Evolutionary conservation across 2,888 invertebrate species (phyloP), one percentile per base, ranked within the genome.

Genomic region (Heliconius sara): DNA sequence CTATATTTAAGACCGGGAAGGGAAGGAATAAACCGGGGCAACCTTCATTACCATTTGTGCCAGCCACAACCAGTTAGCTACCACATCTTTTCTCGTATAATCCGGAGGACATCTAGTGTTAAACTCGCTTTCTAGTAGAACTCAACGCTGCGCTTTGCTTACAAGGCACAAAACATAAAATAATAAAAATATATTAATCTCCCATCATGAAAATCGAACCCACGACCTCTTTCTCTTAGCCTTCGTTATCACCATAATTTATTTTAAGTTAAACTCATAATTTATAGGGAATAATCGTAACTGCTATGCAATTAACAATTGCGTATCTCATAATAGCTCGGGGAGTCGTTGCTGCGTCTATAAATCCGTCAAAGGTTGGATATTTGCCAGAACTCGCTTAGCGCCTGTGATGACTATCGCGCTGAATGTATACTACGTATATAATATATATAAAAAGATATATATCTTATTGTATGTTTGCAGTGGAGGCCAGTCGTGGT

Each of bases 351-450:
- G 80, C 68, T 74, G 16, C 72, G 52, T 68, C 81, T 39, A 82
- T 81, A 82, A 82, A 81, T 82, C 80, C 79, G 76, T 82, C 82
- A 82, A 79, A 78, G 79, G 79, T 78, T 82, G 82, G 82, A 77
- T 30, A 39, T 13, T 16, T 16, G 82, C 82, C 82, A 82, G 57
- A 25, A n/a, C 65, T 39, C 79, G 78, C 79, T 82, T 76, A 80
- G 70, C 79, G 77, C 77, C 78, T 70, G 47, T 65, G 60, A 75
- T 75, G 78, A 73, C 73, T 78, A 43, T 68, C 68, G 63, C 74
- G 60, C 57, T 47, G 25, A 25, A 43, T 65, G 3, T 70, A 47
- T 34, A 43, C 19, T 19, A 27, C 1, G 27, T 73, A n/a, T 30
- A 7, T 22, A 57, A 52, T 52, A 22, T 52, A 2, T 47, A 47